phyloP scores from a whole-genome alignment of 2,888 invertebrate species.

The Fissipunctia ypsillon region DNA sequence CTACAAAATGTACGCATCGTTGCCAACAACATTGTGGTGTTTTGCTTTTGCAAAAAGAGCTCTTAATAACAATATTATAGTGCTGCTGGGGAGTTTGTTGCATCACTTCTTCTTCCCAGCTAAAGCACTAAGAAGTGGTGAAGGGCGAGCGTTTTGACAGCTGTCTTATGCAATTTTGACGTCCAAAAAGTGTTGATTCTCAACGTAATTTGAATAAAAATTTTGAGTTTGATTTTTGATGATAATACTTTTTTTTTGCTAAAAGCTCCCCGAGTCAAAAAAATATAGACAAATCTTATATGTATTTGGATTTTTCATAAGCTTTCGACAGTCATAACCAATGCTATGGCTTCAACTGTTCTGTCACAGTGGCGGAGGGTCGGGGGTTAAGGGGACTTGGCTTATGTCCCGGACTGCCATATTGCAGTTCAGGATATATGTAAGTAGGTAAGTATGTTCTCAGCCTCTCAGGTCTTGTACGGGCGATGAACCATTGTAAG shows the following conservation, averaged over 20 bases:
- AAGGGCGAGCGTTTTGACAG: no score
- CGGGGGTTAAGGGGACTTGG: not conserved
- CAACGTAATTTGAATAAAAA: no score
- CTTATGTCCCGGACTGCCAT: not conserved
- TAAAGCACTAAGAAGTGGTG: no score
- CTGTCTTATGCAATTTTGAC: no score
- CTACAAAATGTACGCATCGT: not conserved
- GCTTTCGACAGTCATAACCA: slow-evolving; percentile 2
- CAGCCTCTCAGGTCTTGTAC: not conserved
- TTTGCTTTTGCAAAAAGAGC: not conserved
- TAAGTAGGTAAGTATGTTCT: not conserved
- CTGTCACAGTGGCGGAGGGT: not conserved
- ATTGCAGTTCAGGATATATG: not conserved
- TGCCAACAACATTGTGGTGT: not conserved
- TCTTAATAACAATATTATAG: not conserved
- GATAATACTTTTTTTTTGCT: not conserved
- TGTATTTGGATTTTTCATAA: not conserved
- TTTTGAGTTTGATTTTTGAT: no score
- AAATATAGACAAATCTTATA: not conserved
- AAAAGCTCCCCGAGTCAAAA: not conserved
- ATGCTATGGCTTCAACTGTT: not conserved
- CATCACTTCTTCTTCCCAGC: no score
- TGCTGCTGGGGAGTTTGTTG: no score
- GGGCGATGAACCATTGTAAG: not conserved
- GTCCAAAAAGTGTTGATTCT: no score